A percentile compares a stretch with the other conserved stretches of the same genome.
These are phyloP conservation scores for Dreissena rostriformis DNA, from an alignment of 1,140 invertebrate species.

Conservation along the genomic window DNA sequence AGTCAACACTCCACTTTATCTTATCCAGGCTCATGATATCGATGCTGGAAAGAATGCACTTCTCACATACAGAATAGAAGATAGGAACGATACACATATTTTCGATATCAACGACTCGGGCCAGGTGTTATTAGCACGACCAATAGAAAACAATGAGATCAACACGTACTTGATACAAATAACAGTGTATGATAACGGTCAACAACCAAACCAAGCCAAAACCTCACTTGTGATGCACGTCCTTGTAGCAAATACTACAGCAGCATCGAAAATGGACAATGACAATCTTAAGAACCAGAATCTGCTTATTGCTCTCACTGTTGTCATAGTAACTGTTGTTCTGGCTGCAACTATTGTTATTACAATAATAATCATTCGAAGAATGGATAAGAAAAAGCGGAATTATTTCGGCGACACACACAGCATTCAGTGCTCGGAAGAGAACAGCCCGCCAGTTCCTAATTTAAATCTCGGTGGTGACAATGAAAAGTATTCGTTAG, in stretches of 20 bases:
- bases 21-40: constrained; percentile 59
- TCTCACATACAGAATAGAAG: constrained; percentile 56
- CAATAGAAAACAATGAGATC: constrained; percentile 48
- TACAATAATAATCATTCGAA: constrained; percentile 62
- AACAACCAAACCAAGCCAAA: constrained; percentile 41
- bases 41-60: constrained; percentile 59
- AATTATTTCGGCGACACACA: constrained; percentile 42
- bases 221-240: constrained; percentile 41
- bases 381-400: constrained; percentile 59
- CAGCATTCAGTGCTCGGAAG: constrained; percentile 25
- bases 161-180: constrained; percentile 58
- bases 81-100: constrained; percentile 64
- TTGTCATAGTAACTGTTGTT: constrained; percentile 65
- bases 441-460: constrained; percentile 11
- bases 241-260: constrained; percentile 30
- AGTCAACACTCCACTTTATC: constrained; percentile 59
- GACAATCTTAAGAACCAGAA: constrained; percentile 54
- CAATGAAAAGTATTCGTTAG: constrained; percentile 40
- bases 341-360: constrained; percentile 62
- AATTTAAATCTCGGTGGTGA: constrained; percentile 13
- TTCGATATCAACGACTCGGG: constrained; percentile 59
- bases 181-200: constrained; percentile 60
- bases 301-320: constrained; percentile 61
- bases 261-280: background rate
- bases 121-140: constrained; percentile 59